phyloP scores from a whole-genome alignment of 2,113 vertebrate genomes.

The Fregata magnificens region DNA sequence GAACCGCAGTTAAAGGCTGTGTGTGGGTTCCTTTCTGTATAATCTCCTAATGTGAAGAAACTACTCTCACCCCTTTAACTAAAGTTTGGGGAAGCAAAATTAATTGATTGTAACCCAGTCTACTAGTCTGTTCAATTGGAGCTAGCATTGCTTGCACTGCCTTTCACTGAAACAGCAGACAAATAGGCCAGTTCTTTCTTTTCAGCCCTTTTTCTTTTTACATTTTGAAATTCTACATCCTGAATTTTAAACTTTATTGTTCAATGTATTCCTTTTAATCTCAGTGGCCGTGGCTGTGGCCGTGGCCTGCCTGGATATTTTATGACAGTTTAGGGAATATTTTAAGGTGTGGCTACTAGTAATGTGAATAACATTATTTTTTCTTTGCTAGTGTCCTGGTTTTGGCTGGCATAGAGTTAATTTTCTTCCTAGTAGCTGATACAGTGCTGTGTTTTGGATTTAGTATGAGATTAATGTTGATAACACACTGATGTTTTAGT shows the following conservation, averaged over 20 bases:
- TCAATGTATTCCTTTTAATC: background rate
- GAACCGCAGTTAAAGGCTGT: background rate
- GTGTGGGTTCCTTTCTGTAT: rapidly evolving
- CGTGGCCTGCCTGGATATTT: background rate
- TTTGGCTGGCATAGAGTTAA: background rate
- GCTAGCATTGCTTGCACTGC: background rate
- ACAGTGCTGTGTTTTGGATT: background rate
- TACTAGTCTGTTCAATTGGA: background rate
- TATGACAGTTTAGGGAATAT: background rate
- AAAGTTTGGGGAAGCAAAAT: background rate
- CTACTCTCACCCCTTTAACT: background rate
- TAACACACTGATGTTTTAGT: background rate
- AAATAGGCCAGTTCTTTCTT: background rate
- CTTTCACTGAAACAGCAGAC: background rate
- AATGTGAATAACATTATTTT: background rate
- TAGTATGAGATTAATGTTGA: background rate
- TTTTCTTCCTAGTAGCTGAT: background rate
- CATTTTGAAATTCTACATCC: background rate
- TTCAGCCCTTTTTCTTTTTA: background rate
- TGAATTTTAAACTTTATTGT: background rate
- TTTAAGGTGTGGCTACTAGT: background rate
- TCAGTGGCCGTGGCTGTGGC: rapidly evolving
- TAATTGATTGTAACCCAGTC: background rate
- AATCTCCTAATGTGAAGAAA: background rate
- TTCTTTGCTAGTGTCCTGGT: background rate